phyloP scores from a whole-genome alignment of 1,140 invertebrate species.

The Choristoneura fumiferana region DNA sequence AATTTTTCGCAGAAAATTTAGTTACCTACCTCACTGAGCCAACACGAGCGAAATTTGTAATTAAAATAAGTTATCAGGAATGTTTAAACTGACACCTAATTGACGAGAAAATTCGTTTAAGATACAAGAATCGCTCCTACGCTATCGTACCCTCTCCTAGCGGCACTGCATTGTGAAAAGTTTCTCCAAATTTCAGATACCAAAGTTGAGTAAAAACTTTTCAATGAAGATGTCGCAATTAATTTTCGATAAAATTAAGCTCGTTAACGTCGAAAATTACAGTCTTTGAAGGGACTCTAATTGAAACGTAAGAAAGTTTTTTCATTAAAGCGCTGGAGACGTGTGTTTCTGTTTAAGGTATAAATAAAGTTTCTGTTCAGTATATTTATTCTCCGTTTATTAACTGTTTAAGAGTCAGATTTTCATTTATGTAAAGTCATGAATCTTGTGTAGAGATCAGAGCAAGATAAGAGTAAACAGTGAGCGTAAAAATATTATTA shows the following conservation, averaged over 20 bases:
- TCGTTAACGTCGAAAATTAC: conserved; percentile 73
- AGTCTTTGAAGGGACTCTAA: conserved; percentile 59
- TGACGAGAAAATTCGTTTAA: conserved; percentile 49
- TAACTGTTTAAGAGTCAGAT: not conserved
- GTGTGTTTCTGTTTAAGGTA: conserved; percentile 12
- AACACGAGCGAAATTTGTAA: conserved; percentile 2
- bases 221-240: conserved; percentile 75
- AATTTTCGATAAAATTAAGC: conserved; percentile 77
- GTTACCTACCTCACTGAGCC: conserved; percentile 5
- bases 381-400: not conserved
- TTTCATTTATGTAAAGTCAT: too few species aligned
- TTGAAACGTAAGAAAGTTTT: conserved; percentile 72
- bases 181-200: conserved; percentile 63
- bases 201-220: conserved; percentile 67
- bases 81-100: conserved; percentile 32
- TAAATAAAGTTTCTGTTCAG: conserved; percentile 4
- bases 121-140: conserved; percentile 32
- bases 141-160: conserved; percentile 31
- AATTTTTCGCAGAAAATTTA: too few species aligned
- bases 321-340: conserved; percentile 50
- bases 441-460: too few species aligned
- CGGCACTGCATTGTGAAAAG: conserved; percentile 47
- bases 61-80: conserved; percentile 21
- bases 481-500: too few species aligned
- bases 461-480: too few species aligned